Base-by-base conservation (phyloP, 1,140 invertebrate species). In the Branchinecta lindahli region DNA sequence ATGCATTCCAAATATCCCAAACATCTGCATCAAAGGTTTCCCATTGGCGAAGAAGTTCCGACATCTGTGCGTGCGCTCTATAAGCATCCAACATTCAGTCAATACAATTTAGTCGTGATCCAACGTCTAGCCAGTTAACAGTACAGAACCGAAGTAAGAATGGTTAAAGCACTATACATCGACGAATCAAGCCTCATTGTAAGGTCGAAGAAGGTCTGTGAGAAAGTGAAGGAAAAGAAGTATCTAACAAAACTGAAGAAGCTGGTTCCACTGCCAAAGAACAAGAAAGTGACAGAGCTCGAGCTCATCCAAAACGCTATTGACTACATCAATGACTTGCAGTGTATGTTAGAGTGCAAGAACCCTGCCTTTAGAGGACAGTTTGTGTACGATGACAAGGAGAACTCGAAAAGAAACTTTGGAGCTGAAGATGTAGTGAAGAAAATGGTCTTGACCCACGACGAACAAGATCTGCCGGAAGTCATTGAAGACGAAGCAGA, bases 201-300 rank as follows among this genome's bases (percentile, higher is more conserved):
- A 2, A 61, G 52, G 18, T 61, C 52, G 18, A 61, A 12, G 18
- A 61, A 61, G 18, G 52, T 20, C 52, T 61, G 18, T 61, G 52
- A 61, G 52, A 61, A 20, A 61, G 52, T 61, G 12, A 12, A 20
- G 12, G 52, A 61, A 61, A 61, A 61, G 18, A 61, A 20, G 18
- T 61, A 61, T 20, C 52, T 61, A 15, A 61, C 52, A 12, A 61
- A 61, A 61, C 18, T 61, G 52, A 61, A 61, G 52, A 61, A 61
- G 18, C 18, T 61, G 18, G 52, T 61, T 15, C 52, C 52, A 61
- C 18, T 61, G 52, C 52, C 52, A 20, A 61, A 61, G 52, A 61
- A 61, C 18, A 61, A 20, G 52, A 61, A 61, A 61, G 52, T 61
- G 52, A 61, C 52, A 15, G 52, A 61, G 18, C 52, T 61, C 18